Percentiles rank a stretch among this genome's conserved stretches.
Conservation (phyloP, 2,888 invertebrate species). For the Macaria notata region DNA sequence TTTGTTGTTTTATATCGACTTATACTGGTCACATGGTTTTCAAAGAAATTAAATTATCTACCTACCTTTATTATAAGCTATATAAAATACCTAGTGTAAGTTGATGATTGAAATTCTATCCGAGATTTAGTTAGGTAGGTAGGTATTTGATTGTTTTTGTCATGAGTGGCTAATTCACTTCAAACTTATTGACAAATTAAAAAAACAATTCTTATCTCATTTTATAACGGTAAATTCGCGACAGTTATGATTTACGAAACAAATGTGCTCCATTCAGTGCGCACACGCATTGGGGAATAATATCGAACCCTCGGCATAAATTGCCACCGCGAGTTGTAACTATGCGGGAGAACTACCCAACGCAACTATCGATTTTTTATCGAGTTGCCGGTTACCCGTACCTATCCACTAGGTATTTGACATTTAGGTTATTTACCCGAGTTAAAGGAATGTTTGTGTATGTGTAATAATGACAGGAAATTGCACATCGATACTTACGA, state of each 20-base stretch:
- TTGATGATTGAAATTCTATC: too few relatives aligned
- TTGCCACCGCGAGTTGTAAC: constrained; percentile 48
- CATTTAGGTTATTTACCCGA: too few relatives aligned
- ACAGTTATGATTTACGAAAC: constrained; percentile 20
- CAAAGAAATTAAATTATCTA: too few relatives aligned
- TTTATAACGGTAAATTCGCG: constrained; percentile 64
- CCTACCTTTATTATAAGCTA: too few relatives aligned
- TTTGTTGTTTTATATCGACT: too few relatives aligned
- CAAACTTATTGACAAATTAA: too few relatives aligned
- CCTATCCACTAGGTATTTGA: too few relatives aligned
- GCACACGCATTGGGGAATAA: constrained; percentile 62
- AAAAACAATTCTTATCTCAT: background rate
- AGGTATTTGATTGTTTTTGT: too few relatives aligned
- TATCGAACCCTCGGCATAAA: constrained; percentile 50
- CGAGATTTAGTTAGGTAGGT: too few relatives aligned
- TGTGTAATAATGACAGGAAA: constrained; percentile 39
- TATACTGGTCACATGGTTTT: too few relatives aligned
- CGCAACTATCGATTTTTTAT: constrained; percentile 60
- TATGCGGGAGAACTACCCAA: constrained; percentile 60
- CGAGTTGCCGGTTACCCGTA: constrained; percentile 23
- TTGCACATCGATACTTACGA: constrained; percentile 28
- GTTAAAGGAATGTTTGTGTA: constrained; percentile 4
- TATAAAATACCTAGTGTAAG: too few relatives aligned
- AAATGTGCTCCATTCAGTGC: constrained; percentile 44
- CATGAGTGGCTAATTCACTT: too few relatives aligned